Evolutionary conservation across 2,888 invertebrate genomes (phyloP).

Genomic region (Acanthacorydalis orientalis): DNA sequence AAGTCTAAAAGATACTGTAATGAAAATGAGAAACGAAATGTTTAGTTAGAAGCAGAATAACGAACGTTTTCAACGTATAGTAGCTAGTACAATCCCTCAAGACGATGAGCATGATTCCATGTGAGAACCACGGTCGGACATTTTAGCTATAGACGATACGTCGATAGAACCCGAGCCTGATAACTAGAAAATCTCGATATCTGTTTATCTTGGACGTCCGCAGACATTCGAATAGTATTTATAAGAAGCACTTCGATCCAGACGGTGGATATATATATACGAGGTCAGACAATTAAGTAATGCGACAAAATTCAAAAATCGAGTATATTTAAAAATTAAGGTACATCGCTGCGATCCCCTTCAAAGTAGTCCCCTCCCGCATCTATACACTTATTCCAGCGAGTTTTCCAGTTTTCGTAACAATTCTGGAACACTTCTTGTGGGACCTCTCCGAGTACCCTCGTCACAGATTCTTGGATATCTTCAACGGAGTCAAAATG

Average conservation of each 20-base stretch:
- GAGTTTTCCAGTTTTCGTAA: no score
- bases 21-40: slow-evolving; percentile 96
- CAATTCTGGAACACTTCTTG: no score
- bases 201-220: slow-evolving; percentile 72
- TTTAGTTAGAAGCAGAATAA: slow-evolving; percentile 92
- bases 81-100: slow-evolving; percentile 27
- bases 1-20: slow-evolving; percentile 89
- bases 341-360: no score
- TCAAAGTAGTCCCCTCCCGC: no score
- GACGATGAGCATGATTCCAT: slow-evolving; percentile 22
- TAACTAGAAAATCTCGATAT: slow-evolving; percentile 75
- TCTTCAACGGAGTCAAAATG: no score
- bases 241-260: slow-evolving; percentile 24
- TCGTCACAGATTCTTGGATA: no score
- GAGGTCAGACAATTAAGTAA: no score
- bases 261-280: no score
- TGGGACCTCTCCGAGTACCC: no score
- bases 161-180: slow-evolving; percentile 30
- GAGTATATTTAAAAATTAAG: no score
- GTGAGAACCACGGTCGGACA: slow-evolving; percentile 22
- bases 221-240: slow-evolving; percentile 45
- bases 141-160: slow-evolving; percentile 7
- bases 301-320: no score
- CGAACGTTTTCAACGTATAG: slow-evolving; percentile 78
- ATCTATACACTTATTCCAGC: no score